phyloP scores from a whole-genome alignment of 2,888 invertebrate genomes.

The Acanthosepion esculentum region DNA sequence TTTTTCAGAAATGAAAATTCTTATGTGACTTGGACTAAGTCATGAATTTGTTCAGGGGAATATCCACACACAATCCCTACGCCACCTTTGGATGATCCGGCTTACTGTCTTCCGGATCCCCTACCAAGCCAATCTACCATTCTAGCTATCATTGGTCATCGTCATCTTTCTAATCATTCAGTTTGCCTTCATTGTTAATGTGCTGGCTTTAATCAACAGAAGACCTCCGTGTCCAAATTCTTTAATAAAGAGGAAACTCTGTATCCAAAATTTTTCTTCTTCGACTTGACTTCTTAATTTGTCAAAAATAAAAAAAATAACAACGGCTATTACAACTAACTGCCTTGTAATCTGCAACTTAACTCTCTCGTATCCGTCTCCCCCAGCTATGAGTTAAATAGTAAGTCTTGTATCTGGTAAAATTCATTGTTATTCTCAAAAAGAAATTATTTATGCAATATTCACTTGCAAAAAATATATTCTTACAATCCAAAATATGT shows the following conservation, averaged over 20 bases:
- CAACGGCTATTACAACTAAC: too few species aligned
- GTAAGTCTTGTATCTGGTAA: too few species aligned
- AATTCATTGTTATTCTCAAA: too few species aligned
- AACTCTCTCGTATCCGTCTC: too few species aligned
- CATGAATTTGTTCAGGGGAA: not conserved
- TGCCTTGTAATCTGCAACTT: too few species aligned
- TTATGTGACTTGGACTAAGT: not conserved
- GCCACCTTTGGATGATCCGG: not conserved
- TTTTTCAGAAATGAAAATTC: not conserved
- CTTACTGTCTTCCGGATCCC: not conserved
- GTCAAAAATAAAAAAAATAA: too few species aligned
- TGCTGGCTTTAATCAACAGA: not conserved
- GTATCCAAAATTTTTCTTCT: not conserved
- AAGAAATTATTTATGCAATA: too few species aligned
- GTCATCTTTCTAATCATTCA: not conserved
- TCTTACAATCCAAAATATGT: too few species aligned
- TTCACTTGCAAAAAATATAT: too few species aligned
- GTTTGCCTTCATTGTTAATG: not conserved
- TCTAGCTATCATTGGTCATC: not conserved
- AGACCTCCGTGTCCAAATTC: not conserved
- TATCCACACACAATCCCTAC: rapidly evolving
- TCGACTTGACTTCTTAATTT: not conserved
- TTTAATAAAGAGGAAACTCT: not conserved
- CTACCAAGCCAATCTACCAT: not conserved
- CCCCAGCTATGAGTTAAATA: too few species aligned